phyloP scores from a whole-genome alignment of 2,113 vertebrate species.

The Taurulus bubalis region DNA sequence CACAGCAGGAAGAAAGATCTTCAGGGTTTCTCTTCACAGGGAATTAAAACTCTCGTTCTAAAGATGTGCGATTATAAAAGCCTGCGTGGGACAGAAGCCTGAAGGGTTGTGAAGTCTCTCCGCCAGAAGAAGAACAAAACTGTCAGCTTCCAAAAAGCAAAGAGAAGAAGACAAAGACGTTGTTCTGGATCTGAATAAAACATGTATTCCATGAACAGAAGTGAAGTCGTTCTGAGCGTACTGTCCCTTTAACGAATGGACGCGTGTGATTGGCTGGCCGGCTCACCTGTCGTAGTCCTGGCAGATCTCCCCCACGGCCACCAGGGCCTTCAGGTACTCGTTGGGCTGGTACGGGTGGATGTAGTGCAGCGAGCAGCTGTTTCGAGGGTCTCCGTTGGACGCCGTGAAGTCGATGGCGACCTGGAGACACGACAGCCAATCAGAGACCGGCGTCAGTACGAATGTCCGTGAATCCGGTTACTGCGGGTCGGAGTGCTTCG shows the following conservation, averaged over 20 bases:
- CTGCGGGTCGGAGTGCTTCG: too few relatives aligned
- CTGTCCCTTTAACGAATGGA: background rate
- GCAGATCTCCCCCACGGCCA: conserved; percentile 98
- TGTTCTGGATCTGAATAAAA: too few relatives aligned
- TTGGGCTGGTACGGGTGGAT: conserved; percentile 98
- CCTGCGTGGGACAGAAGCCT: background rate
- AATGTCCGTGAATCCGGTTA: too few relatives aligned
- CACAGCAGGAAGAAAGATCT: too few relatives aligned
- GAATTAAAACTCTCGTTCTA: background rate
- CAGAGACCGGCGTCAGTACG: conserved; percentile 16
- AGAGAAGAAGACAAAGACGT: background rate
- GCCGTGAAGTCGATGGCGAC: conserved; percentile 98
- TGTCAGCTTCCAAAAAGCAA: background rate
- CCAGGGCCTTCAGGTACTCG: conserved; percentile 97
- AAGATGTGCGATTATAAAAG: background rate
- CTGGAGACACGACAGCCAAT: conserved; percentile 80
- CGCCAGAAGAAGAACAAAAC: background rate
- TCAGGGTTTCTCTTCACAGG: background rate
- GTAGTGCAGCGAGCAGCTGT: conserved; percentile 98
- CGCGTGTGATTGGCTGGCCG: conserved; percentile 10
- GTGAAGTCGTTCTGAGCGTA: background rate
- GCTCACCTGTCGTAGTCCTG: conserved; percentile 98
- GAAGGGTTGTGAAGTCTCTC: background rate
- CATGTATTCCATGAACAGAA: too few relatives aligned
- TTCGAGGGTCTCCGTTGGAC: conserved; percentile 94